Conservation (phyloP, 1,140 invertebrate species). For the Halesus radiatus region DNA sequence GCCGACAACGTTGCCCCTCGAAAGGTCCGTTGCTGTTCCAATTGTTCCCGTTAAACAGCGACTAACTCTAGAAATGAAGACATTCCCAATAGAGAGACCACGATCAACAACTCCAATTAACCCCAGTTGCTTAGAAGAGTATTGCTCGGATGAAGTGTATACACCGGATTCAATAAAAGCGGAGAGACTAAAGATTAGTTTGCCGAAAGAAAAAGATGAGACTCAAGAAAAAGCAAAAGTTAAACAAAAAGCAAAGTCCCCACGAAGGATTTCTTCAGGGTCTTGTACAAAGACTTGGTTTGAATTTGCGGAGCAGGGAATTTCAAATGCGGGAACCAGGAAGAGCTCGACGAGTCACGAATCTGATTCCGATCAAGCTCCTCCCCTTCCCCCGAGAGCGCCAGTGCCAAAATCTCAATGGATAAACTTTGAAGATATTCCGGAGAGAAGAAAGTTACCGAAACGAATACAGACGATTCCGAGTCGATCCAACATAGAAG, state of each 20-base stretch:
- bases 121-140: conserved; percentile 84
- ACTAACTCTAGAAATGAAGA: conserved; percentile 77
- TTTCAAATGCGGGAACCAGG: conserved; percentile 57
- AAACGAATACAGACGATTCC: conserved; percentile 86
- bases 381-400: conserved; percentile 69
- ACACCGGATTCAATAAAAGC: conserved; percentile 61
- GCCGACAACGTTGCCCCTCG: conserved; percentile 86
- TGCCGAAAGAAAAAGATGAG: conserved; percentile 75
- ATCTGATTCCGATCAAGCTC: conserved; percentile 61
- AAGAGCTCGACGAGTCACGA: conserved; percentile 50
- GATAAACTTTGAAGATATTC: conserved; percentile 90
- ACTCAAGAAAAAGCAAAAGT: conserved; percentile 59
- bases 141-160: conserved; percentile 68
- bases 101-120: conserved; percentile 87
- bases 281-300: conserved; percentile 73
- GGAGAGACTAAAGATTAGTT: conserved; percentile 79
- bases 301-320: conserved; percentile 75
- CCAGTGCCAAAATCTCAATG: conserved; percentile 72
- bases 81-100: conserved; percentile 88
- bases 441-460: conserved; percentile 82
- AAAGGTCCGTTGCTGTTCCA: conserved; percentile 84
- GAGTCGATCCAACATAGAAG: conserved; percentile 62
- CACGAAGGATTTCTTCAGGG: conserved; percentile 64
- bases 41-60: conserved; percentile 86
- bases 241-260: conserved; percentile 64